A percentile compares a stretch with the other conserved stretches of the same genome.
phyloP scores from a whole-genome alignment of 2,888 invertebrate species.

The Drosophila paramelanica region DNA sequence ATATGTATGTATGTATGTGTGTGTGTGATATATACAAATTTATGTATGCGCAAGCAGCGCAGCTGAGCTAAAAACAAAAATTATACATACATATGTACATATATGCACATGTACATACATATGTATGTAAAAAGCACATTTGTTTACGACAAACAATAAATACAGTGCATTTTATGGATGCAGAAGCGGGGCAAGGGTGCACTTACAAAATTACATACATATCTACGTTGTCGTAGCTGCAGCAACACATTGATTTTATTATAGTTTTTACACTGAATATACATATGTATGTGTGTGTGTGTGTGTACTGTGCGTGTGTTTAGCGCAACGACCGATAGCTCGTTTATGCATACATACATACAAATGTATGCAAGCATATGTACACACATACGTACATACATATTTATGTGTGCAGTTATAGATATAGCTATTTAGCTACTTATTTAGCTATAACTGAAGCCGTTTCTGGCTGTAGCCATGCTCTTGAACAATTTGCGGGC shows the following conservation, averaged over 20 bases:
- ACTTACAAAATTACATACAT: constrained; percentile 1
- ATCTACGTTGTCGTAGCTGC: constrained; percentile 47
- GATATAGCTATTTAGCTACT: constrained; percentile 25
- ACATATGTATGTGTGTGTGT: neutral
- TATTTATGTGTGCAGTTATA: neutral
- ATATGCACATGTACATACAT: neutral
- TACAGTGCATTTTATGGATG: constrained; percentile 46
- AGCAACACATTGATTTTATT: constrained; percentile 54
- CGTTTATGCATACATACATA: constrained; percentile 1
- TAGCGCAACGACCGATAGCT: constrained; percentile 58
- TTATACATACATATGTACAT: neutral
- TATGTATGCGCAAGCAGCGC: constrained; percentile 25
- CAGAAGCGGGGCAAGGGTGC: constrained; percentile 10
- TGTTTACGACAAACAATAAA: constrained; percentile 69
- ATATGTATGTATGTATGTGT: constrained; percentile 11
- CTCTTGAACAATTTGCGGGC: constrained; percentile 51
- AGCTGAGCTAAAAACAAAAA: constrained; percentile 32
- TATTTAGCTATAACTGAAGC: constrained; percentile 32
- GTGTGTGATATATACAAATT: constrained; percentile 10
- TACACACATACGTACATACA: neutral
- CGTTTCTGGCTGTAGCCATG: constrained; percentile 45
- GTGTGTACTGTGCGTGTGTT: neutral
- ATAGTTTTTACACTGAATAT: constrained; percentile 27
- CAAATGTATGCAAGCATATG: neutral
- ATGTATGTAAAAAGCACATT: constrained; percentile 42